These are phyloP conservation scores for Liopterus haemorrhoidalis DNA, from an alignment of 2,888 invertebrate genomes.

Conservation along the genomic window DNA sequence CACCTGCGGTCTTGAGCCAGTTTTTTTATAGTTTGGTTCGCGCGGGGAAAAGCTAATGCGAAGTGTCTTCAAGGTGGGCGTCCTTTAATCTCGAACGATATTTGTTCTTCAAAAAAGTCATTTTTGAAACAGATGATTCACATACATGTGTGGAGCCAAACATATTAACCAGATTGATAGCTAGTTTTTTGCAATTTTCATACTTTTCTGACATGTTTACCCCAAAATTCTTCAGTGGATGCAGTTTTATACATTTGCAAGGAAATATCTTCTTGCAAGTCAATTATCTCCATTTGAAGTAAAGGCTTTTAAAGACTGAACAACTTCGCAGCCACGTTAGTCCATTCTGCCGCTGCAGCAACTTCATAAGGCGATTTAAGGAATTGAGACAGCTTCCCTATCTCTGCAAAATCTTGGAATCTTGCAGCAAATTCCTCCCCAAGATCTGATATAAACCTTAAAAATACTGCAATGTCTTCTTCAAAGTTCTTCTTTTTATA, in stretches of 20 bases:
- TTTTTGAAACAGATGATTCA: constrained; percentile 10
- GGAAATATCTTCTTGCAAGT: constrained; percentile 26
- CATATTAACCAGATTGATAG: constrained; percentile 23
- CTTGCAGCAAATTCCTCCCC: constrained; percentile 34
- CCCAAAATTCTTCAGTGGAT: constrained; percentile 27
- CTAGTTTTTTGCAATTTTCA: constrained; percentile 24
- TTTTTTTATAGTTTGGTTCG: constrained; percentile 19
- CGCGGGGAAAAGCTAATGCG: constrained; percentile 17
- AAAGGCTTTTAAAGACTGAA: constrained; percentile 31
- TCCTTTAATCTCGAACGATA: constrained; percentile 16
- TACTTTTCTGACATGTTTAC: constrained; percentile 27
- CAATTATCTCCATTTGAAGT: constrained; percentile 31
- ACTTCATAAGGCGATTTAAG: constrained; percentile 30
- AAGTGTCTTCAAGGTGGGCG: constrained; percentile 19
- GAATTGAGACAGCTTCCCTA: no score
- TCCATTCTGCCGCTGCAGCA: constrained; percentile 32
- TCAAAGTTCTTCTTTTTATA: constrained; percentile 33
- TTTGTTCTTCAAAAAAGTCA: constrained; percentile 18
- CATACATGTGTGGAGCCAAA: constrained; percentile 23
- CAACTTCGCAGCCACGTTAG: constrained; percentile 33
- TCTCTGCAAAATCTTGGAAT: constrained; percentile 30
- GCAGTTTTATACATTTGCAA: constrained; percentile 31
- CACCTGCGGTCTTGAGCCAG: constrained; percentile 22
- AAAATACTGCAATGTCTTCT: constrained; percentile 34
- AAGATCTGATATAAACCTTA: constrained; percentile 32